These are phyloP conservation scores for Calidris pugnax DNA, from an alignment of 2,113 vertebrate species.

Conservation along the genomic window DNA sequence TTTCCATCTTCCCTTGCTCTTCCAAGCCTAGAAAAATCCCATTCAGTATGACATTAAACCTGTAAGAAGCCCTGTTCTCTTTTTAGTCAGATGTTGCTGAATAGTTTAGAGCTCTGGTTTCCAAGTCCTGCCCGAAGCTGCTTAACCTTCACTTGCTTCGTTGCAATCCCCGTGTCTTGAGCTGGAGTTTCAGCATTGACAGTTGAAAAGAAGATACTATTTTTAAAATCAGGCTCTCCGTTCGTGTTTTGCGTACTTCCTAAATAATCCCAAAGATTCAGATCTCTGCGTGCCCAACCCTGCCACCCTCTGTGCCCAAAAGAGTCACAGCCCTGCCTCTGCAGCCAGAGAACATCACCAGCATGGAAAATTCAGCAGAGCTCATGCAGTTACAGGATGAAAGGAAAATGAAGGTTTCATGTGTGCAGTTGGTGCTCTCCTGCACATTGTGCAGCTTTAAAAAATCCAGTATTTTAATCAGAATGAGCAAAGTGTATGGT, in stretches of 20 bases:
- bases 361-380: background rate
- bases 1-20: background rate
- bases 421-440: background rate
- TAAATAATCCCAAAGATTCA: background rate
- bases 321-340: background rate
- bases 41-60: background rate
- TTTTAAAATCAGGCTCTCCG: background rate
- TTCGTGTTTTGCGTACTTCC: background rate
- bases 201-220: background rate
- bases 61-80: background rate
- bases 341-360: background rate
- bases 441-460: background rate
- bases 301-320: background rate
- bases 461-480: background rate
- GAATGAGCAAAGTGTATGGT: background rate
- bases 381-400: background rate
- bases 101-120: background rate
- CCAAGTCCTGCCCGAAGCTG: background rate
- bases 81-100: background rate
- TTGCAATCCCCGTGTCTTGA: background rate
- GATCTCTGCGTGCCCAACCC: background rate
- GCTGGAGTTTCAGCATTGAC: background rate
- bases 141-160: background rate
- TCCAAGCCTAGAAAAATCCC: background rate
- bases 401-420: background rate